Conservation (phyloP, 2,797 vertebrate species). For the Pristis pectinata region DNA sequence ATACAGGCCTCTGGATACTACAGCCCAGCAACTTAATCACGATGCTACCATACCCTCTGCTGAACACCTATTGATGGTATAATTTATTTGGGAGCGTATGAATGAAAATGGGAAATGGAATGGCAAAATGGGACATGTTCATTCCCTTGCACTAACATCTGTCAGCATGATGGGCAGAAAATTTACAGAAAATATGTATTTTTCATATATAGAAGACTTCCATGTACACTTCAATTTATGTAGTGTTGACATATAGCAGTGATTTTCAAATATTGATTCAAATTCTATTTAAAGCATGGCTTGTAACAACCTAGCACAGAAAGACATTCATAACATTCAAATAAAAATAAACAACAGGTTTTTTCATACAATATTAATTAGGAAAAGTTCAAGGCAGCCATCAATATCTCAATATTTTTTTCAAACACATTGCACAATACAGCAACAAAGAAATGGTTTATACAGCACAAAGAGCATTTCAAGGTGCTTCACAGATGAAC, state of each 20-base stretch:
- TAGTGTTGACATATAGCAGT: slow-evolving; percentile 5
- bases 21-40: too few relatives aligned
- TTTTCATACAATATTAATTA: not conserved
- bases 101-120: not conserved
- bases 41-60: too few relatives aligned
- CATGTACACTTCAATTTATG: not conserved
- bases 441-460: not conserved
- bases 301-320: not conserved
- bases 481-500: not conserved
- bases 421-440: not conserved
- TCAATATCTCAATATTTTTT: not conserved
- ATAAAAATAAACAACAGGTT: not conserved
- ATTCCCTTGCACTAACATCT: not conserved
- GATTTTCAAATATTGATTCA: slow-evolving; percentile 5
- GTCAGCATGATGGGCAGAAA: not conserved
- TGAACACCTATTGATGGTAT: not conserved
- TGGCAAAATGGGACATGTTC: not conserved
- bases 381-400: not conserved
- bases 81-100: not conserved
- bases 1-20: too few relatives aligned
- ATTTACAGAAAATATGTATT: not conserved
- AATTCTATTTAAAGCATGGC: slow-evolving; percentile 7
- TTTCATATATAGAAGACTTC: not conserved
- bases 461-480: not conserved
- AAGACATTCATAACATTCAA: not conserved